These are phyloP conservation scores for Phrynocephalus guinanensis DNA, from an alignment of 2,797 vertebrate species.

Conservation along the genomic window DNA sequence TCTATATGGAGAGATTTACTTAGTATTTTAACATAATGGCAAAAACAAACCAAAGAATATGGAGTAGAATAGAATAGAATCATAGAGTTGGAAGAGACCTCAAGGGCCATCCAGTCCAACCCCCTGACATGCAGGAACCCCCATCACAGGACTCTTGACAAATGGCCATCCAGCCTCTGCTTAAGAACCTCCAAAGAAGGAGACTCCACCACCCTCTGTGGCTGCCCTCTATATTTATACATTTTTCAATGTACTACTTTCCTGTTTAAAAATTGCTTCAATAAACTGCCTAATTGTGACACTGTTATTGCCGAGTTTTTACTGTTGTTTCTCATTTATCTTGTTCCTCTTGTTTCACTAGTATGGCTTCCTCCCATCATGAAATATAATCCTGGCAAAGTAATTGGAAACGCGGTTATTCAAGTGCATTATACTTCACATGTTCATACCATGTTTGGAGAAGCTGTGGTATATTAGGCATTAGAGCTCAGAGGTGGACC, in stretches of 20 bases:
- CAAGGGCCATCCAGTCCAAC: too few species aligned
- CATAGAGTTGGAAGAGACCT: too few species aligned
- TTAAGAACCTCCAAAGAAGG: too few species aligned
- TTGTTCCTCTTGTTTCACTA: neutral
- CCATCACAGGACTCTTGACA: too few species aligned
- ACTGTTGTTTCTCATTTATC: neutral
- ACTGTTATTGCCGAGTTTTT: neutral
- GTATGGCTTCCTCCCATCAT: neutral
- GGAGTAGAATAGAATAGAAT: too few species aligned
- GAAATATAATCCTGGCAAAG: neutral
- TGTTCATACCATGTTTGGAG: neutral
- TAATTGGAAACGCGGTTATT: neutral
- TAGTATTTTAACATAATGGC: slow-evolving; percentile 15
- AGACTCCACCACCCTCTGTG: too few species aligned
- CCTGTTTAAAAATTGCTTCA: neutral
- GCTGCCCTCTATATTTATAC: neutral
- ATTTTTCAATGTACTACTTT: slow-evolving; percentile 4
- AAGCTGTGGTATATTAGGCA: too few species aligned
- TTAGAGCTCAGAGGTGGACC: too few species aligned
- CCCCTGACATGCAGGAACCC: too few species aligned
- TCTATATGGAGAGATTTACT: neutral
- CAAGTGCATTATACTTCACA: neutral
- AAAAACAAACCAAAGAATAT: neutral
- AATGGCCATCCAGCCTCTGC: too few species aligned
- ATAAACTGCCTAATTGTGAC: neutral